Evolutionary conservation across 2,888 invertebrate species (phyloP), one percentile per base, ranked within the genome.

Genomic region (Phaedon cochleariae): DNA sequence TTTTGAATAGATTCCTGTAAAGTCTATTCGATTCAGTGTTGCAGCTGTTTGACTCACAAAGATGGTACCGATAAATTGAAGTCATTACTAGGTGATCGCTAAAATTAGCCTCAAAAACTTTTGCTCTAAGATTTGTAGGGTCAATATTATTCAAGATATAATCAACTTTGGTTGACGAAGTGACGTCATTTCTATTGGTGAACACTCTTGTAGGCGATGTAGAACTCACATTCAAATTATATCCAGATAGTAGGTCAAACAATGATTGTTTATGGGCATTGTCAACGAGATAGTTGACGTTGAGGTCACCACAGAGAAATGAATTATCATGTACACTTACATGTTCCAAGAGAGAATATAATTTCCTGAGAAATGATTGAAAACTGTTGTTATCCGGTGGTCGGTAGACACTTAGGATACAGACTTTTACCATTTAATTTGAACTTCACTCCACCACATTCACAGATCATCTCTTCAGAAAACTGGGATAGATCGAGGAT

Each of bases 391-490:
- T 7, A 49, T 18, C 3, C 21, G 21, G 49, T 49, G 49, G 49
- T 9, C 49, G 20, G 21, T 49, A 48, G n/a, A 48, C 17, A 48
- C 48, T 48, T 17, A 17, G 17, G 26, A 26, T 6, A 41, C 41
- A 46, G 10, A 53, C n/a, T 53, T 53, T 29, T 17, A 29, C 31
- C 34, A 54, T 54, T 18, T 4, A 54, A 34, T 18, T 34, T 34
- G 10, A 41, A 20, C 37, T 57, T 57, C 12, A 57, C 22, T 21
- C 12, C 57, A 21, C 45, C 4, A 12, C 41, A 57, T 15, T 55
- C 34, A 55, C 34, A 37, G 12, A 18, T 17, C 18, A 55, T 34
- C 15, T 55, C 55, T 37, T 58, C 58, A 46, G 55, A 34, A 34
- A 54, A 31, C n/a, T 10, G 7, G 6, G 22, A 17, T 7, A 54